Base-by-base conservation (phyloP, 2,797 vertebrate species). In the Hoplostethus mediterraneus region DNA sequence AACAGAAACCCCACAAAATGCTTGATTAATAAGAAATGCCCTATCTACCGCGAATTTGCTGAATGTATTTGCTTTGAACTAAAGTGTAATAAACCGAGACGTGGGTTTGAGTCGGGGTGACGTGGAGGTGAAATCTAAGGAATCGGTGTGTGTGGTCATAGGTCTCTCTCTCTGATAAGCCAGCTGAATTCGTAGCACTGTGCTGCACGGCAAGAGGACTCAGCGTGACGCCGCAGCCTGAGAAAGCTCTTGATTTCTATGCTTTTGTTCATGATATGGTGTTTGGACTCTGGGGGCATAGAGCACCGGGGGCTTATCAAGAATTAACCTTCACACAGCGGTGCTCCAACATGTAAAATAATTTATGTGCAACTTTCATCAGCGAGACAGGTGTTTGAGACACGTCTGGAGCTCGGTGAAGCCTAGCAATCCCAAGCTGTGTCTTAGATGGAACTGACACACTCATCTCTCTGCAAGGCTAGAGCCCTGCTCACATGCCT, bases 321-420 rank as follows among this genome's bases (percentile, higher is more conserved):
- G 81, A 86, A 83, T 83, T 87, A 86, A 85, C 85, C 82, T 87
- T 85, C 86, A 84, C 88, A 84, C 83, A 83, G 87, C 84, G 48
- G 84, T 38, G 74, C 77, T 72, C 53, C 75, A 79, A 81, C 84
- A 87, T 89, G 90, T 90, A 91, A 90, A 93, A 88, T 88, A 80
- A 88, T 90, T 85, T 87, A 88, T 83, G 82, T 85, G 83, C 61
- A 77, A 63, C 80, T 87, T 92, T 88, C 87, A 86, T 87, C 87
- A 86, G 87, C n/a, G 63, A 84, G 81, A 83, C 85, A 84, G 75
- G 83, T 81, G 87, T 82, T 70, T 57, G 71, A 88, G 73, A 63
- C 77, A 81, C 42, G 61, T 85, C 85, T 67, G 25, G 54, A 55
- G 79, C 69, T 86, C 80, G 44, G 63, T 62, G 79, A 82, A 87